These are phyloP conservation scores for Oreotrochilus melanogaster DNA, from an alignment of 2,113 vertebrate genomes.

Conservation along the genomic window DNA sequence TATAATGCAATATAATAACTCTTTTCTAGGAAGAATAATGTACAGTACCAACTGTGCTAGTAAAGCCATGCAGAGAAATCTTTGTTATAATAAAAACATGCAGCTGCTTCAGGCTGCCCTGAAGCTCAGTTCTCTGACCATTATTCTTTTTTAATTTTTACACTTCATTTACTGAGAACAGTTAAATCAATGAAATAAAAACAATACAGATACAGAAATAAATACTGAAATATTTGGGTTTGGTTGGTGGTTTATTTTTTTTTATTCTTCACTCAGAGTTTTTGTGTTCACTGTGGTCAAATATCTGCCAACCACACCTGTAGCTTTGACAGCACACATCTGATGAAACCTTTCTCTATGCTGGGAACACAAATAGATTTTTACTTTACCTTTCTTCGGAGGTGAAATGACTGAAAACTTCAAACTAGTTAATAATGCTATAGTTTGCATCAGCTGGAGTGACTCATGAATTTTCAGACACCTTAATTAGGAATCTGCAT, in stretches of 20 bases:
- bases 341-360: background rate
- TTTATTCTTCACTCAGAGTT: background rate
- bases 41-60: constrained; percentile 6
- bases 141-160: background rate
- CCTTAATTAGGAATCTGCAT: background rate
- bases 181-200: background rate
- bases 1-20: background rate
- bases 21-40: constrained; percentile 18
- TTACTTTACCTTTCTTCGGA: background rate
- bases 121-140: background rate
- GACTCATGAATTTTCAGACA: background rate
- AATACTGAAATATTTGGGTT: background rate
- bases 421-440: background rate
- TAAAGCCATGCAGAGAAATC: background rate
- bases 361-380: background rate
- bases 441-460: background rate
- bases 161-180: background rate
- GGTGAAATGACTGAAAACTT: background rate
- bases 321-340: background rate
- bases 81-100: constrained; percentile 15
- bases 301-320: background rate
- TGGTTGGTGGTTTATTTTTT: no score
- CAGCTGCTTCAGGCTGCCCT: background rate
- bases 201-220: background rate
- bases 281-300: background rate